phyloP scores from a whole-genome alignment of 2,113 vertebrate genomes.

The Pseudopipra pipra region DNA sequence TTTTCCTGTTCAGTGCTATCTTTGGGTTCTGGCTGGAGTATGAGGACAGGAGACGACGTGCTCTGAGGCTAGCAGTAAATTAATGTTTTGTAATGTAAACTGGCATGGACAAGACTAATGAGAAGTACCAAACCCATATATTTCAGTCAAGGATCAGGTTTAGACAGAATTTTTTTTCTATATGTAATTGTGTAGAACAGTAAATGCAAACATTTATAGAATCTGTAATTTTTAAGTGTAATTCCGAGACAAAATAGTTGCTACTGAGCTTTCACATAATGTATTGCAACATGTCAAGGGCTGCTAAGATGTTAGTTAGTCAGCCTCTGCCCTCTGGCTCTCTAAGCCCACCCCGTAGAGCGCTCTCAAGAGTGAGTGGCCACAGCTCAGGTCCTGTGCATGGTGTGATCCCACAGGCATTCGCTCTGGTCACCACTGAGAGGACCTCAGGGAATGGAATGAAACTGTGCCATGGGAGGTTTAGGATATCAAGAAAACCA shows the following conservation, averaged over 20 bases:
- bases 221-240: not conserved
- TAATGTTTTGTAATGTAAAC: not conserved
- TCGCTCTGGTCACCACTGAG: not conserved
- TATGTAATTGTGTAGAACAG: not conserved
- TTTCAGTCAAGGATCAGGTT: not conserved
- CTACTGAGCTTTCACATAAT: not conserved
- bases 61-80: not conserved
- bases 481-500: not conserved
- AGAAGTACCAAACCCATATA: not conserved
- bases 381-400: rapidly evolving
- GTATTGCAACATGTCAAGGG: not conserved
- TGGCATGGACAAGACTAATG: not conserved
- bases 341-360: not conserved
- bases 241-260: not conserved
- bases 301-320: not conserved
- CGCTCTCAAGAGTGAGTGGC: rapidly evolving
- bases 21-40: not conserved
- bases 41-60: not conserved
- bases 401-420: not conserved
- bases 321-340: not conserved
- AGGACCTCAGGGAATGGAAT: not conserved
- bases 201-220: not conserved
- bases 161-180: not conserved
- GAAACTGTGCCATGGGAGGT: not conserved
- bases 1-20: not conserved